phyloP scores from a whole-genome alignment of 1,140 invertebrate genomes.

The Ceratosolen solmsi region DNA sequence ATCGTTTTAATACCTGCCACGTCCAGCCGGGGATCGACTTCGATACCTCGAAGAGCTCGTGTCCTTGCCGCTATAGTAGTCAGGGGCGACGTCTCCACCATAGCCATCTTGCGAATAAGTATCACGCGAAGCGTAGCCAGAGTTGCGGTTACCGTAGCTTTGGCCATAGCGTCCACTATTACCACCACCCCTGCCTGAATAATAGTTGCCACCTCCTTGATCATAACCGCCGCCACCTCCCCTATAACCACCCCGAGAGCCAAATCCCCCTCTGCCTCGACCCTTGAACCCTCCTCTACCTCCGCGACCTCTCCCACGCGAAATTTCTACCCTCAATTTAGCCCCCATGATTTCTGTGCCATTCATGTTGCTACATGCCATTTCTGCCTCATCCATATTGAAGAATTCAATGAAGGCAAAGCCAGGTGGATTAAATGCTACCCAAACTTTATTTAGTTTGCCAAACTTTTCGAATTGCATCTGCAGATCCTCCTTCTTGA shows the following conservation, averaged over 20 bases:
- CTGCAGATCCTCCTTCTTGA: slow-evolving; percentile 92
- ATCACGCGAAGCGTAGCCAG: slow-evolving; percentile 67
- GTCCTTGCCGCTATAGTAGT: slow-evolving; percentile 70
- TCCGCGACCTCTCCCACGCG: slow-evolving; percentile 79
- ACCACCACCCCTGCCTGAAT: slow-evolving; percentile 68
- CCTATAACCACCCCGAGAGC: slow-evolving; percentile 61
- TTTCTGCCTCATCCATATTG: slow-evolving; percentile 93
- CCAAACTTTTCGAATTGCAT: slow-evolving; percentile 91
- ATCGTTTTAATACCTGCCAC: slow-evolving; percentile 73
- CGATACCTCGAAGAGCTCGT: slow-evolving; percentile 73
- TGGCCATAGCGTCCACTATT: slow-evolving; percentile 67
- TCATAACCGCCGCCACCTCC: slow-evolving; percentile 71
- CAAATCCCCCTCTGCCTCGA: slow-evolving; percentile 71
- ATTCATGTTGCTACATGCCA: slow-evolving; percentile 93
- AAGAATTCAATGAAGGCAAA: slow-evolving; percentile 99
- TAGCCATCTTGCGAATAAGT: slow-evolving; percentile 68
- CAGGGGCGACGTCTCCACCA: slow-evolving; percentile 62
- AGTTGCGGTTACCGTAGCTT: slow-evolving; percentile 60
- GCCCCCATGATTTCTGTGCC: slow-evolving; percentile 87
- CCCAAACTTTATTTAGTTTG: slow-evolving; percentile 95
- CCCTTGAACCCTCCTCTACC: slow-evolving; percentile 61
- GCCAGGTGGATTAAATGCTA: slow-evolving; percentile 94
- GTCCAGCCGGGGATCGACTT: slow-evolving; percentile 74
- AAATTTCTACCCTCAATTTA: slow-evolving; percentile 88
- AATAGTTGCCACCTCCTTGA: slow-evolving; percentile 69